These are phyloP conservation scores for Aythya baeri DNA, from an alignment of 2,113 vertebrate species.

Conservation along the genomic window DNA sequence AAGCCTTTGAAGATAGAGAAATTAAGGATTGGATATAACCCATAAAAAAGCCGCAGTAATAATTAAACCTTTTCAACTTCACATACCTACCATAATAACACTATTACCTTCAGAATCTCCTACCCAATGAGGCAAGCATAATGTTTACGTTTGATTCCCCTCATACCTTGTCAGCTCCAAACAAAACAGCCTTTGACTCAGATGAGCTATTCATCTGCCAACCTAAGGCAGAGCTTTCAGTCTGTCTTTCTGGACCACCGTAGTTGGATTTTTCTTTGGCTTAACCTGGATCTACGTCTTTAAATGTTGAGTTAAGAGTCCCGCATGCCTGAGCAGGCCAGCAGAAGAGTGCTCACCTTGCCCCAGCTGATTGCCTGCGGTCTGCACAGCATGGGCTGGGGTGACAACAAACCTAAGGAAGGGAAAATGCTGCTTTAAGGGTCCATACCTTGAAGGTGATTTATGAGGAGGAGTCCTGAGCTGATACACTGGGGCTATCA, in stretches of 20 bases:
- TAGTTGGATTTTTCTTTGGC: neutral
- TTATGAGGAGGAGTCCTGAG: neutral
- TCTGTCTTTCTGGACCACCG: rapidly evolving
- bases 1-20: slow-evolving; percentile 52
- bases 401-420: neutral
- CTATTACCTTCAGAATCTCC: neutral
- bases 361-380: neutral
- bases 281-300: neutral
- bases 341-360: neutral
- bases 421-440: neutral
- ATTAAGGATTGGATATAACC: neutral
- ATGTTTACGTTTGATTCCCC: neutral
- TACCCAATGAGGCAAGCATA: neutral
- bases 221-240: neutral
- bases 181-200: neutral
- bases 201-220: neutral
- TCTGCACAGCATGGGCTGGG: neutral
- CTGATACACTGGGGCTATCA: rapidly evolving
- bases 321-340: neutral
- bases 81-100: slow-evolving; percentile 23
- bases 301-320: neutral
- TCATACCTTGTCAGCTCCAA: neutral
- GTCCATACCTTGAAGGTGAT: neutral
- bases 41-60: slow-evolving; percentile 52
- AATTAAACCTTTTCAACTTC: slow-evolving; percentile 47